Evolutionary conservation across 2,113 vertebrate genomes (phyloP).

Genomic region (Amphiprion ocellaris): DNA sequence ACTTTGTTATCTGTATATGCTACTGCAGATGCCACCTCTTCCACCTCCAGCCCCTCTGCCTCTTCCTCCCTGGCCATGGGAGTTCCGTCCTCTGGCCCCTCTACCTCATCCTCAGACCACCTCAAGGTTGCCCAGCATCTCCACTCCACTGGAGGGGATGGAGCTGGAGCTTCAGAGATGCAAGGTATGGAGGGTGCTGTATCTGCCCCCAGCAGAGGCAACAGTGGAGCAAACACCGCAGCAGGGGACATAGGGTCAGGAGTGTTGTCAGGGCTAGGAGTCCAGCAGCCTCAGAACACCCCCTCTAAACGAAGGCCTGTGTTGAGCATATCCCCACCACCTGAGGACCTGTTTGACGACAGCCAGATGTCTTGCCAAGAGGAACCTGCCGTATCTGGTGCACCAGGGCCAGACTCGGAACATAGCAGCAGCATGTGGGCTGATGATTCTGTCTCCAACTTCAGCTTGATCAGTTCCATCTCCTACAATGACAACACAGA

Average conservation of each 20-base stretch:
- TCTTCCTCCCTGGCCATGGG: slow-evolving; percentile 96
- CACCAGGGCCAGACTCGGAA: slow-evolving; percentile 90
- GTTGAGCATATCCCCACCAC: slow-evolving; percentile 97
- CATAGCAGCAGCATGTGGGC: slow-evolving; percentile 99
- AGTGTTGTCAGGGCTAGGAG: slow-evolving; percentile 61
- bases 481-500: slow-evolving; percentile 99
- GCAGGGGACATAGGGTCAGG: slow-evolving; percentile 66
- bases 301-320: slow-evolving; percentile 96
- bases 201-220: slow-evolving; percentile 62
- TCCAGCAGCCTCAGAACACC: slow-evolving; percentile 89
- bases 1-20: slow-evolving; percentile 91
- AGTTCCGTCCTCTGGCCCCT: slow-evolving; percentile 91
- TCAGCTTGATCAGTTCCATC: slow-evolving; percentile 97
- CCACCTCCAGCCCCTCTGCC: slow-evolving; percentile 89
- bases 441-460: slow-evolving; percentile 98
- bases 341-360: slow-evolving; percentile 97
- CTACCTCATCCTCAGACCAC: slow-evolving; percentile 95
- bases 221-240: slow-evolving; percentile 55
- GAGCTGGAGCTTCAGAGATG: slow-evolving; percentile 84
- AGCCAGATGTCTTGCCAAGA: slow-evolving; percentile 99
- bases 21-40: slow-evolving; percentile 97
- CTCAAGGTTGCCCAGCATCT: slow-evolving; percentile 94
- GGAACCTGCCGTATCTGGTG: slow-evolving; percentile 83
- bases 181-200: slow-evolving; percentile 75
- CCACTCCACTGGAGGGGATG: slow-evolving; percentile 90